Evolutionary conservation across 1,140 invertebrate genomes (phyloP), one percentile per base, ranked within the genome.

Genomic region (Bombyx mori): DNA sequence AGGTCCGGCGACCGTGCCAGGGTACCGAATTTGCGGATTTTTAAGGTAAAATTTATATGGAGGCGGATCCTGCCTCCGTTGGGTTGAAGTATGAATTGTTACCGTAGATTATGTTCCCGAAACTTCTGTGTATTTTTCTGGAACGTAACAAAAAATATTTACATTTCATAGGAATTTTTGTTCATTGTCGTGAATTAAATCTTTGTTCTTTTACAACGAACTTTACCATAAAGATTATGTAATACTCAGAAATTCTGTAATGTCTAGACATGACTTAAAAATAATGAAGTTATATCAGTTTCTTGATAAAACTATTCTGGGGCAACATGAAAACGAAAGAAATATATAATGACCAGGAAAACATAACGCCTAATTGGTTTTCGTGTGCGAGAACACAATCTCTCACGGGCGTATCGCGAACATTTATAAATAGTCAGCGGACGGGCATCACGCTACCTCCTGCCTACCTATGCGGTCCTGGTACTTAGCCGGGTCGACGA

Each of bases 41-140:
- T 86, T 86, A 83, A 86, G 80, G 82, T 83, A 76, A 82, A 85
- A 86, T 86, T 83, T 86, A 86, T 86, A 86, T 77, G 77, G 74
- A 70, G 71, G 69, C 42, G 59, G 52, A 46, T 49, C 2, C 26
- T 35, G 61, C 10, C 50, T 50, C 47, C 35, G n/a, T 10, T 18
- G 8, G 18, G 46, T 8, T 51, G 50, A 35, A 35, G 50, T 63
- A 69, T 60, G 62, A 60, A 61, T 58, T 66, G 61, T 62, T 42
- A 53, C 54, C 2, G 26, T 35, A 35, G 26, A 35, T 35, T 35
- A 35, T 35, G 26, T 35, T 35, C 4, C 26, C 26, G 26, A 35
- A 35, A 35, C 26, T 35, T 35, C 26, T 35, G 26, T 35, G 26
- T 35, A 35, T 35, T 35, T 35, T 35, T 35, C 26, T 18, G 12